Evolutionary conservation across 2,888 invertebrate species (phyloP).

Genomic region (Mongoloraphidia duomilia): DNA sequence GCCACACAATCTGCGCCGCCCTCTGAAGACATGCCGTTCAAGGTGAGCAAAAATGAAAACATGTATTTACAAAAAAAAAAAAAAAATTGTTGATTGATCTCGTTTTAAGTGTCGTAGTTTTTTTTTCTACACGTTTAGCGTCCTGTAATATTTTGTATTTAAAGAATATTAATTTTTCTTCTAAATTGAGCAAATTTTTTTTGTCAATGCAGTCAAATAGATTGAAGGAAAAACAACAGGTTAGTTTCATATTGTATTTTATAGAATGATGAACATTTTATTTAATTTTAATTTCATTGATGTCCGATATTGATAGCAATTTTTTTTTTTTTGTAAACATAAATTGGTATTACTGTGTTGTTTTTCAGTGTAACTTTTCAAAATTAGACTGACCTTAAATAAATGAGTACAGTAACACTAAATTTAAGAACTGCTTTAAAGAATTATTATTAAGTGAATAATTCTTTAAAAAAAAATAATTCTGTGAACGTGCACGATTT

Average conservation of each 20-base stretch:
- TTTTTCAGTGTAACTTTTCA: too few relatives aligned
- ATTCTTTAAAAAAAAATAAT: too few relatives aligned
- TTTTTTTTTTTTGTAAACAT: too few relatives aligned
- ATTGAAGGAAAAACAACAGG: slow-evolving; percentile 24
- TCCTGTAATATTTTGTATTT: slow-evolving; percentile 1
- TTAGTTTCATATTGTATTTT: slow-evolving; percentile 4
- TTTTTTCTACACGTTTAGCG: slow-evolving; percentile 3
- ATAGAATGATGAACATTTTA: too few relatives aligned
- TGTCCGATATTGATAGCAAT: too few relatives aligned
- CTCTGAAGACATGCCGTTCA: slow-evolving; percentile 44
- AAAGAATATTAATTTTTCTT: not conserved
- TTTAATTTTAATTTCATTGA: too few relatives aligned
- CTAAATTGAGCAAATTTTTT: slow-evolving; percentile 1
- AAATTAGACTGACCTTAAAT: too few relatives aligned
- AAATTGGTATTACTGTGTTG: too few relatives aligned
- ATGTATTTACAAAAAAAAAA: not conserved
- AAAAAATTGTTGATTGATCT: not conserved
- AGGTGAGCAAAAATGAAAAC: slow-evolving; percentile 28
- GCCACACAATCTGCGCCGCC: slow-evolving; percentile 28
- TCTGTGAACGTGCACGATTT: too few relatives aligned
- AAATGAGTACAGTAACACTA: too few relatives aligned
- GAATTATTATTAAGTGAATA: too few relatives aligned
- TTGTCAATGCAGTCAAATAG: slow-evolving; percentile 20
- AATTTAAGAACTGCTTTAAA: too few relatives aligned
- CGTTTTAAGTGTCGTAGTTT: slow-evolving; percentile 1